These are phyloP conservation scores for Lasiurus borealis DNA, from an alignment of 2,113 vertebrate genomes.

Conservation along the genomic window DNA sequence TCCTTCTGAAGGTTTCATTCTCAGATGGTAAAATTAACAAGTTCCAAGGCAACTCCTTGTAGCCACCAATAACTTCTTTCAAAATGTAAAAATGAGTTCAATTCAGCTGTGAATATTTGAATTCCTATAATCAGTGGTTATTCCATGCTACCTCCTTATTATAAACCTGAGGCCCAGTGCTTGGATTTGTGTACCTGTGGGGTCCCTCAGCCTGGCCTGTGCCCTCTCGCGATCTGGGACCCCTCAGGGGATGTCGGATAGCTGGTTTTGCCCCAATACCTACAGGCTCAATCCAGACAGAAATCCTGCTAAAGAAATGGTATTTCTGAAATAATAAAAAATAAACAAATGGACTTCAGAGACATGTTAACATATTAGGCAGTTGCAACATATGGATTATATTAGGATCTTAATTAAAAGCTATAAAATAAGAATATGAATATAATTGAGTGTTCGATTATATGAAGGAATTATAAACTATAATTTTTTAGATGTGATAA, in stretches of 20 bases:
- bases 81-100: constrained; percentile 53
- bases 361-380: background rate
- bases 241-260: no score
- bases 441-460: background rate
- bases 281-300: background rate
- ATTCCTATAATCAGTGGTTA: constrained; percentile 49
- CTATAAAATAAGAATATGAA: background rate
- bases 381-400: background rate
- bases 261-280: no score
- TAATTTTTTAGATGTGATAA: background rate
- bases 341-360: background rate
- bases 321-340: background rate
- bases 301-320: background rate
- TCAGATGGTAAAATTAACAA: constrained; percentile 66
- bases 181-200: no score
- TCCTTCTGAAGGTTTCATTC: constrained; percentile 54
- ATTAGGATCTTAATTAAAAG: constrained; percentile 7
- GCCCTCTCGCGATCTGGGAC: no score
- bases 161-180: background rate
- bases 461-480: background rate
- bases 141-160: constrained; percentile 35
- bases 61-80: background rate
- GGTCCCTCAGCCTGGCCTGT: no score
- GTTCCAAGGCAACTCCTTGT: constrained; percentile 17
- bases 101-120: constrained; percentile 21